Evolutionary conservation across 1,140 invertebrate species (phyloP).

Genomic region (Holcopasites calliopsidis): DNA sequence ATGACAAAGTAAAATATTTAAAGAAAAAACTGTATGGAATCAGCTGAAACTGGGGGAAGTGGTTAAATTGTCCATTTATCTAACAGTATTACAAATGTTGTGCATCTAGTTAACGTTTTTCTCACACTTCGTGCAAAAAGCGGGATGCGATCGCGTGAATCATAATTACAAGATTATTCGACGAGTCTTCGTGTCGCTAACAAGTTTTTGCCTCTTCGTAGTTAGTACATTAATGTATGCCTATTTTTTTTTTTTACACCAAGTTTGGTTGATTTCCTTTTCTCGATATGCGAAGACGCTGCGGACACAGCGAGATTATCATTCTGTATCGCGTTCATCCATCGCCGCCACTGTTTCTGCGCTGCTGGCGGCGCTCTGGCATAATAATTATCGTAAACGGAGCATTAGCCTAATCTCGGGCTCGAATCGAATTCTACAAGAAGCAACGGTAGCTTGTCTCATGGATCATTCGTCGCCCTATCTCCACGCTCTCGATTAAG

Average conservation of each 20-base stretch:
- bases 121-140: neutral
- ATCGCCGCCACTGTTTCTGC: constrained; percentile 20
- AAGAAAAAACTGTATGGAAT: too few species aligned
- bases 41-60: too few species aligned
- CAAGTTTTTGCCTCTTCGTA: neutral
- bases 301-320: neutral
- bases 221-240: neutral
- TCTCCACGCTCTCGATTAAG: constrained; percentile 29
- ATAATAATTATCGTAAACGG: constrained; percentile 63
- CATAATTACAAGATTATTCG: neutral
- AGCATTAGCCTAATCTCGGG: constrained; percentile 58
- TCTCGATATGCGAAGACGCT: neutral
- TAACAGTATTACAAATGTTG: neutral
- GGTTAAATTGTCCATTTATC: too few species aligned
- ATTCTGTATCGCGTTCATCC: constrained; percentile 8
- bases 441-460: constrained; percentile 66
- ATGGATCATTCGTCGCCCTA: constrained; percentile 38
- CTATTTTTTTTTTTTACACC: neutral
- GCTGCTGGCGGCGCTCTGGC: neutral
- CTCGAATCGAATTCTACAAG: constrained; percentile 63
- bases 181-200: neutral
- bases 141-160: neutral
- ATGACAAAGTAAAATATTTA: too few species aligned
- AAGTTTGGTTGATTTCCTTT: neutral
- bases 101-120: neutral